Base-by-base conservation (phyloP, 2,113 vertebrate genomes). In the Patagioenas fasciata region DNA sequence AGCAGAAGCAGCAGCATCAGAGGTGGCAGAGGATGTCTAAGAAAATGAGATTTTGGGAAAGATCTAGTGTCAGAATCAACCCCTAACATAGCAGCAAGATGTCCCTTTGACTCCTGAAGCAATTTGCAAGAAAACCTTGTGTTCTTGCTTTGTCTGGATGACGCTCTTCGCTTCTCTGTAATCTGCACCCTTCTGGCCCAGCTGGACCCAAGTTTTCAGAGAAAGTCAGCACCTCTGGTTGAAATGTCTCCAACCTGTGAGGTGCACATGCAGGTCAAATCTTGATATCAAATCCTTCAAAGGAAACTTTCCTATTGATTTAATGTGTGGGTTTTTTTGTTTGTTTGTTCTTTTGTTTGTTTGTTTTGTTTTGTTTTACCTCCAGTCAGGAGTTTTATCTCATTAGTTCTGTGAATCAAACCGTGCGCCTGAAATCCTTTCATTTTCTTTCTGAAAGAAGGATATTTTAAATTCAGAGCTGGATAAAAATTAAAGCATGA, bases 351-450 rank as follows among this genome's bases (percentile, higher is more conserved):
- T 15, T 42, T 42, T 16, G 15, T 42, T 42, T 42, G 42, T 42
- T 61, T 38, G 23, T 50, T 62, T 57, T 42, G 40, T 44, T 44
- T 44, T 44, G 42, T 53, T 21, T 34, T 56, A 75, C 53, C 40
- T 80, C 36, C 40, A 85, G 89, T 54, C 72, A 84, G 67, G 64
- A 92, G 17, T 78, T 93, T 67, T 67, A 44, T 88, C 88, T 92
- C 65, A 34, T 83, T 93, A 81, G 34, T 93, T 91, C 71, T 85
- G 71, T 77, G 67, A 88, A 66, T 77, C 85, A 88, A 88, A 88
- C 47, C 0, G 0, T 71, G 51, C 2, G 0, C 40, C 75, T 94
- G 88, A 86, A 90, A 88, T 56, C 3, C 71, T 73, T 74, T 83
- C 15, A 64, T 95, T 97, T 93, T 86, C 34, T 65, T 88, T 74